These are phyloP conservation scores for Drosophila anomalata DNA, from an alignment of 2,888 invertebrate species.

Conservation along the genomic window DNA sequence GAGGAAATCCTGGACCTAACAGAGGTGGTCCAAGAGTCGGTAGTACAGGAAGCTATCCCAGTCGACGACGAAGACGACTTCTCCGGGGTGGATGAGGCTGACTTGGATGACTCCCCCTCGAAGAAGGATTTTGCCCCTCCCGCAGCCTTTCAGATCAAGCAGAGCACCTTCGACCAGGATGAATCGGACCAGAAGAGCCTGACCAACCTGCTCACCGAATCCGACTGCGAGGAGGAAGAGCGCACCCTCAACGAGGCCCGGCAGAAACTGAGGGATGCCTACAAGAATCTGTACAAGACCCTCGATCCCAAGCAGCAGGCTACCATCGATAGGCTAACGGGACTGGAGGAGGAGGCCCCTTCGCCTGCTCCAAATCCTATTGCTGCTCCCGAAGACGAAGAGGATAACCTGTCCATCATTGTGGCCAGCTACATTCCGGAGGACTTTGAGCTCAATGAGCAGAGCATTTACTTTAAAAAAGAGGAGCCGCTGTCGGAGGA, in stretches of 20 bases:
- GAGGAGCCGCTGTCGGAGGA: constrained; percentile 23
- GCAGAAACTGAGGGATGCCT: constrained; percentile 59
- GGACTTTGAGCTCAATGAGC: constrained; percentile 64
- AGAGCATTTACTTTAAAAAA: constrained; percentile 66
- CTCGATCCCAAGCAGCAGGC: constrained; percentile 49
- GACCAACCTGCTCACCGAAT: constrained; percentile 74
- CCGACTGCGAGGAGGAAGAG: constrained; percentile 76
- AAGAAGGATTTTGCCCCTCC: constrained; percentile 2
- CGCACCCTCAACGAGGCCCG: constrained; percentile 64
- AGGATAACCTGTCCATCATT: constrained; percentile 82
- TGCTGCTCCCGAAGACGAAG: constrained; percentile 63
- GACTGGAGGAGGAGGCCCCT: constrained; percentile 1
- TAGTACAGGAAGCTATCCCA: constrained; percentile 4
- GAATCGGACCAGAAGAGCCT: constrained; percentile 76
- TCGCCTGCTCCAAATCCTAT: not conserved
- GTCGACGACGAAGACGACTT: constrained; percentile 64
- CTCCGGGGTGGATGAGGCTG: constrained; percentile 67
- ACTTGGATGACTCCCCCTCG: constrained; percentile 28
- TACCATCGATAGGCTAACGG: constrained; percentile 51
- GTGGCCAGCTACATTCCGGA: constrained; percentile 81
- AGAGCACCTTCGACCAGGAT: constrained; percentile 71
- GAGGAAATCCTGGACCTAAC: constrained; percentile 78
- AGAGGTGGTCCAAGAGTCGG: constrained; percentile 33
- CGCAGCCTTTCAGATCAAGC: constrained; percentile 35
- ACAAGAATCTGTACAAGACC: constrained; percentile 57